Evolutionary conservation across 2,888 invertebrate species (phyloP), one percentile per base, ranked within the genome.

Genomic region (Zele albiditarsus): DNA sequence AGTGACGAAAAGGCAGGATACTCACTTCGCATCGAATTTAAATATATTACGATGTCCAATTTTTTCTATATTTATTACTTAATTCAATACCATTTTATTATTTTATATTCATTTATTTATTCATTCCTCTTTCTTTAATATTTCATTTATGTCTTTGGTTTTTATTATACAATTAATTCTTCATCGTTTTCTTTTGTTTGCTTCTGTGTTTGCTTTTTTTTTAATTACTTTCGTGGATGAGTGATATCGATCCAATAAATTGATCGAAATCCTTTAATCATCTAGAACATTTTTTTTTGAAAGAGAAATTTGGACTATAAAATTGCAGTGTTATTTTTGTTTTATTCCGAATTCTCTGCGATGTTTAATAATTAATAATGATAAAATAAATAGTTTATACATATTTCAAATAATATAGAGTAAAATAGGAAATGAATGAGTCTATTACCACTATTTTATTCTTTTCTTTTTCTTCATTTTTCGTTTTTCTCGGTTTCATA

Each of bases 211-310:
- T 78, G 78, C 78, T 79, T 72, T 72, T 73, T 77, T 67, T 71
- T 71, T 79, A 69, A 82, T 83, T 84, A 83, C 84, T 84, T 84
- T 84, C 84, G 81, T 84, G 82, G 84, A 84, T 84, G 84, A 84
- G 84, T 83, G 78, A 78, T 75, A 79, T 80, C 84, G 82, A 82
- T 81, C 75, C 73, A 78, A 73, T 63, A 76, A 72, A 72, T 72
- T 77, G 75, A 78, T 80, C 77, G 80, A 77, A 77, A 49, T 74
- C 71, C 46, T 46, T 33, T 46, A 62, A 42, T 42, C 23, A 16
- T 62, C 42, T 49, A 27, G 2, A 66, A 49, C 5, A 38, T 38
- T 38, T 38, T 68, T 60, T 49, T 69, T 25, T 33, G 25, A 23
- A 46, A 67, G 25, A 20, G 8, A 16, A 25, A 67, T 42, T 42